A percentile compares a stretch with the other conserved stretches of the same genome.
These are phyloP conservation scores for Dromius quadrimaculatus DNA, from an alignment of 2,888 invertebrate species.

Conservation along the genomic window DNA sequence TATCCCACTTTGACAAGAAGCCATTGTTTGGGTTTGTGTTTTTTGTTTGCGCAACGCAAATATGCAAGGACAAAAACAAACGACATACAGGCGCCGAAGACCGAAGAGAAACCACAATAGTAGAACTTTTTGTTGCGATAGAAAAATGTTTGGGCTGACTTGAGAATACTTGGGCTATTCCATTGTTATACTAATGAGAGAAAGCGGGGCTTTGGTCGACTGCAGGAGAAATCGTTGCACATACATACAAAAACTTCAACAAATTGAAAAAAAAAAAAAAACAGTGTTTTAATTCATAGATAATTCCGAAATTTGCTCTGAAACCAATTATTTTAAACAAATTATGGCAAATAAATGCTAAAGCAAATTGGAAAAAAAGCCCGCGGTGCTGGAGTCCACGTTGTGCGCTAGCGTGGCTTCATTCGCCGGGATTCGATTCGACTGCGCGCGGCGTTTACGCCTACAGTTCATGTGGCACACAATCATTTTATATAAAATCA, in stretches of 20 bases:
- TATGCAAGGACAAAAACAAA: conserved; percentile 13
- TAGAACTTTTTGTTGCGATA: too few species aligned
- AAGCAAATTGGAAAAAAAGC: neutral
- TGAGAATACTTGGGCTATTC: conserved; percentile 7
- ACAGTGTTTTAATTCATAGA: neutral
- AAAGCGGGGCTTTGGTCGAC: conserved; percentile 19
- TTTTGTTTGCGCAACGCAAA: conserved; percentile 15
- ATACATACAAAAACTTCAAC: too few species aligned
- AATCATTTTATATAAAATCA: too few species aligned
- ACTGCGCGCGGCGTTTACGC: conserved; percentile 26
- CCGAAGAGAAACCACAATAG: too few species aligned
- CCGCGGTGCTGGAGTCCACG: too few species aligned
- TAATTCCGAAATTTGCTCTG: too few species aligned
- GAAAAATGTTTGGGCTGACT: conserved; percentile 2
- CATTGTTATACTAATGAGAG: conserved; percentile 42
- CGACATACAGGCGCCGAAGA: conserved; percentile 23
- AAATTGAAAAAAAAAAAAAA: neutral
- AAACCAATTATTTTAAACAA: too few species aligned
- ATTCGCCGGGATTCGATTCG: conserved; percentile 21
- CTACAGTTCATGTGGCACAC: too few species aligned
- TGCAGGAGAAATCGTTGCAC: conserved; percentile 30
- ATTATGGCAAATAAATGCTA: neutral
- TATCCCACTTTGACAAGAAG: conserved; percentile 10
- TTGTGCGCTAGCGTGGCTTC: conserved; percentile 24
- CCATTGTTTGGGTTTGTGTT: conserved; percentile 19